Base-by-base conservation (phyloP, 2,888 invertebrate species). In the Clanis bilineata region DNA sequence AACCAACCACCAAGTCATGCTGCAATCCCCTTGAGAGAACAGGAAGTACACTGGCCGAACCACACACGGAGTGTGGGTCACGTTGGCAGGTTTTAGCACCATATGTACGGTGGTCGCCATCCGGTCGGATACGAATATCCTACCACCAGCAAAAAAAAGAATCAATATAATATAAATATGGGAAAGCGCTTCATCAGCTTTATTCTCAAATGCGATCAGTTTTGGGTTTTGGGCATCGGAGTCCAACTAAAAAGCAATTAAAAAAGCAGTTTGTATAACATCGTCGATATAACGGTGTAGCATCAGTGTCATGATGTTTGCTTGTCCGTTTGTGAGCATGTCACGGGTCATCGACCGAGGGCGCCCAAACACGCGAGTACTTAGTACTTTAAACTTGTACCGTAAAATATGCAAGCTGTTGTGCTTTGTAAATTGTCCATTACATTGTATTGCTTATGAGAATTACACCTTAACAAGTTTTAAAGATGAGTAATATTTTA, bases 161-260 rank as follows among this genome's bases (percentile, higher is more conserved):
- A 9, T 10, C n/a, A 7, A 5, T 18, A 7, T 9, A 15, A 41
- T 25, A 12, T 25, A 6, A 39, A 4, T 18, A 12, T 18, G 3
- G n/a, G n/a, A 56, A 60, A 60, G 56, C 60, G 60, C 56, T 60
- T 39, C 7, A 47, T 28, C n/a, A 0, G 47, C 56, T 56, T 15
- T 10, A 56, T 47, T 60, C n/a, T 36, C 21, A 44, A 36, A 12
- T 12, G 4, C 15, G n/a, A 60, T 25, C 22, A 18, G 55, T 43
- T 15, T 45, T 56, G 23, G 55, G 41, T 36, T 21, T 36, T 21
- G 43, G 22, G 36, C 47, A 47, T 23, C 44, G 55, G 59, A 55
- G 55, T 25, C 45, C 23, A 55, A 25, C 38, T 59, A 59, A 59
- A 58, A 56, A 56, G 23, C 38, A 43, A 55, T 22, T 55, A 44